phyloP scores from a whole-genome alignment of 2,888 invertebrate genomes.

The Noctua fimbriata region DNA sequence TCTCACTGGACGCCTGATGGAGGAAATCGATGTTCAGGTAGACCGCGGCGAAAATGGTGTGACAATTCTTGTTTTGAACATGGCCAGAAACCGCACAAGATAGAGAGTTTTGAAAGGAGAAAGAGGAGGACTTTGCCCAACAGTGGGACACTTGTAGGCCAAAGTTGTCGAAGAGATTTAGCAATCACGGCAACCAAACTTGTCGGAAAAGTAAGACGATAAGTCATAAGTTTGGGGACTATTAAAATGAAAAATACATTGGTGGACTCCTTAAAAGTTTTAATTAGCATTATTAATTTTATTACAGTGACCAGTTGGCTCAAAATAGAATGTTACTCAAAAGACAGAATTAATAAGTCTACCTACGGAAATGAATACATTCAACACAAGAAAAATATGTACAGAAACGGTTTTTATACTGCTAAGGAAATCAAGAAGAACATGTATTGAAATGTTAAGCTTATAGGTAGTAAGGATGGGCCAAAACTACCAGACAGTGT shows the following conservation, averaged over 20 bases:
- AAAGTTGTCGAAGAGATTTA: not conserved
- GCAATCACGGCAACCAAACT: not conserved
- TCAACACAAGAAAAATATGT: not conserved
- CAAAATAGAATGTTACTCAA: not conserved
- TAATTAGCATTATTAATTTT: not conserved
- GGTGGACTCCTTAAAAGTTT: not conserved
- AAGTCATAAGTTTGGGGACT: not conserved
- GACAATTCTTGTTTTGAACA: not conserved
- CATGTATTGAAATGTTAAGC: not conserved
- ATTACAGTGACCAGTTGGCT: not conserved
- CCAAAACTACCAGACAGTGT: not conserved
- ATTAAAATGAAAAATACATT: conserved; percentile 6
- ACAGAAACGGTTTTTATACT: not conserved
- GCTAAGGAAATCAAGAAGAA: not conserved
- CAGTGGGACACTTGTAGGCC: not conserved
- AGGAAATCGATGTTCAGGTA: not conserved
- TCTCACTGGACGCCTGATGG: not conserved
- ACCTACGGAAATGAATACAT: not conserved
- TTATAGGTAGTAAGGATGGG: not conserved
- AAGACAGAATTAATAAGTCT: not conserved
- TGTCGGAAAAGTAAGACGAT: not conserved
- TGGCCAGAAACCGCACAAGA: not conserved
- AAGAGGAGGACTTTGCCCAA: too few species aligned
- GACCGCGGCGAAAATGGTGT: not conserved
- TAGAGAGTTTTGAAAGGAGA: not conserved